These are phyloP conservation scores for Mesorhabditis sp. DNA, from an alignment of 2,888 invertebrate species.

Conservation along the genomic window DNA sequence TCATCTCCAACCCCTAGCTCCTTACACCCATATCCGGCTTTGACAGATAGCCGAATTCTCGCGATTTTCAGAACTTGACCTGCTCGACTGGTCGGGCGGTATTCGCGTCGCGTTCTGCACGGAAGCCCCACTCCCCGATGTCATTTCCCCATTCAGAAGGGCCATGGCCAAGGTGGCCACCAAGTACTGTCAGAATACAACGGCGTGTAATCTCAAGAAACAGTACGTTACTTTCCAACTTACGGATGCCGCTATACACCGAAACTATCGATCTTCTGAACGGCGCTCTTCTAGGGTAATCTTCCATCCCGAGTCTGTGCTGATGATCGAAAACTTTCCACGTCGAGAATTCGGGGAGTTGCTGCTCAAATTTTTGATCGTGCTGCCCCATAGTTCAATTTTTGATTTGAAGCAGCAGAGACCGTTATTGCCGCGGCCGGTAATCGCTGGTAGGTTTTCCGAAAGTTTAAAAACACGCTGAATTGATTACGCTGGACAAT, in stretches of 20 bases:
- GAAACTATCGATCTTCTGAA: neutral
- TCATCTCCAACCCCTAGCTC: too few relatives aligned
- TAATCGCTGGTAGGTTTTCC: slow-evolving; percentile 38
- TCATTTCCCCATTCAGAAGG: slow-evolving; percentile 45
- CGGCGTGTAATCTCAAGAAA: slow-evolving; percentile 45
- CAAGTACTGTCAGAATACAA: slow-evolving; percentile 48
- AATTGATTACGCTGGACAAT: too few relatives aligned
- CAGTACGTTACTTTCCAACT: slow-evolving; percentile 28
- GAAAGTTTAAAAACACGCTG: too few relatives aligned
- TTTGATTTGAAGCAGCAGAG: slow-evolving; percentile 28
- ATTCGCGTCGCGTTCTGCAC: slow-evolving; percentile 47
- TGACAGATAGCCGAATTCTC: too few relatives aligned
- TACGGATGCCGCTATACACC: slow-evolving; percentile 1
- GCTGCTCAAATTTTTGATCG: slow-evolving; percentile 45
- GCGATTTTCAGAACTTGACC: slow-evolving; percentile 40
- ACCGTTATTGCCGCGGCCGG: slow-evolving; percentile 40
- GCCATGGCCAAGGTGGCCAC: slow-evolving; percentile 47
- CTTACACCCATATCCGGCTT: too few relatives aligned
- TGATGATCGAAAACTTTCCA: slow-evolving; percentile 51
- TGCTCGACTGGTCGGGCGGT: slow-evolving; percentile 51
- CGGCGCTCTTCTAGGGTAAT: slow-evolving; percentile 25
- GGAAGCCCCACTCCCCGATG: slow-evolving; percentile 43
- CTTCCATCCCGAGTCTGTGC: slow-evolving; percentile 47
- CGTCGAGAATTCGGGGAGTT: slow-evolving; percentile 42
- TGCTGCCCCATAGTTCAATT: slow-evolving; percentile 42